Conservation (phyloP, 2,888 invertebrate species). For the Dynastes tityus region DNA sequence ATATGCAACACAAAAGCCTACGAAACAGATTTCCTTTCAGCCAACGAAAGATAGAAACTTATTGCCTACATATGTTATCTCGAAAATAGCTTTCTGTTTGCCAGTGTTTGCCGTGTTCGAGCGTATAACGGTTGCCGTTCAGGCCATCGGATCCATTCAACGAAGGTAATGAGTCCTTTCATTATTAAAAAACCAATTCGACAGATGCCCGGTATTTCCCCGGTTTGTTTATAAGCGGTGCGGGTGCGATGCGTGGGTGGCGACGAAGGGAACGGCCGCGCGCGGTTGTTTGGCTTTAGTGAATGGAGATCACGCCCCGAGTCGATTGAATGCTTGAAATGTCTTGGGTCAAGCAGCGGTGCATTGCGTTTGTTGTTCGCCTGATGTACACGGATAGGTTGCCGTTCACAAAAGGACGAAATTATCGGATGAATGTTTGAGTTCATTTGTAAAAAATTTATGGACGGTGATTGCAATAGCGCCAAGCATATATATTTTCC, state of each 20-base stretch:
- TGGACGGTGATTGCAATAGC: constrained; percentile 12
- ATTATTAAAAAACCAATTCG: constrained; percentile 47
- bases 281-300: constrained; percentile 35
- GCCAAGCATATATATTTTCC: not conserved
- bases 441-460: constrained; percentile 3
- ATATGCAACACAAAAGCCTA: not conserved
- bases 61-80: constrained; percentile 16
- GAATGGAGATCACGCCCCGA: not conserved
- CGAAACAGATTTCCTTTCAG: constrained; percentile 3
- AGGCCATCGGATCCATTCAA: constrained; percentile 41
- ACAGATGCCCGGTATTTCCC: constrained; percentile 39
- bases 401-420: not conserved
- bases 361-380: constrained; percentile 9
- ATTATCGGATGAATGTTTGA: constrained; percentile 15
- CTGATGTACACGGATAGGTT: not conserved
- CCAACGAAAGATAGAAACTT: constrained; percentile 1
- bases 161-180: constrained; percentile 36
- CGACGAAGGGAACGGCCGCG: not conserved
- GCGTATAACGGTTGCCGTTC: constrained; percentile 10
- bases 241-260: not conserved
- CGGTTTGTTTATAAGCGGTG: constrained; percentile 24
- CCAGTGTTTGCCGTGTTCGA: constrained; percentile 10
- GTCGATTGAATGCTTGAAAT: constrained; percentile 41
- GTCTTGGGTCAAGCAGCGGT: constrained; percentile 37
- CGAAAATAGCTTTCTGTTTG: constrained; percentile 23